These are phyloP conservation scores for Dolichotis patagonum DNA, from an alignment of 2,113 vertebrate genomes.

Conservation along the genomic window DNA sequence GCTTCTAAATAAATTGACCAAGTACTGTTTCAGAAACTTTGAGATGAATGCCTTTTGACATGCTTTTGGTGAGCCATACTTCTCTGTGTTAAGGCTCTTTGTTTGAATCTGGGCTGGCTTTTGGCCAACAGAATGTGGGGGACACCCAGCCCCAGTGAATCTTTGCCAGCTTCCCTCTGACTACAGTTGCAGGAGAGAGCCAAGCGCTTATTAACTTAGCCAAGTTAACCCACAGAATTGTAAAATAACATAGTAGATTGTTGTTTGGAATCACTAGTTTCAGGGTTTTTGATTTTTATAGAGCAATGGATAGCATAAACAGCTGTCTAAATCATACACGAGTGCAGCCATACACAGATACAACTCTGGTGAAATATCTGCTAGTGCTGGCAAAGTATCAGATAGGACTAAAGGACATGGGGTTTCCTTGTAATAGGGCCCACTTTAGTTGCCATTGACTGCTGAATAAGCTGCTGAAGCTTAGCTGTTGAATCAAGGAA, in stretches of 20 bases:
- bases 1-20: background rate
- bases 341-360: background rate
- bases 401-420: constrained; percentile 41
- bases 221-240: background rate
- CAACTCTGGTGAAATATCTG: background rate
- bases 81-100: background rate
- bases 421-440: background rate
- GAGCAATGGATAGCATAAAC: background rate
- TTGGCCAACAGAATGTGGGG: background rate
- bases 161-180: background rate
- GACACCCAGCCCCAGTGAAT: background rate
- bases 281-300: background rate
- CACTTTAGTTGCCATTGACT: constrained; percentile 35
- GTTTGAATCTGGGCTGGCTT: background rate
- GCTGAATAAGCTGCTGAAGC: background rate
- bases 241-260: background rate
- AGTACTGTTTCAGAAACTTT: background rate
- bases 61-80: background rate
- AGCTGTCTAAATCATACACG: background rate
- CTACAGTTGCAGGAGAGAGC: background rate
- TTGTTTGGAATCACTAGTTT: background rate
- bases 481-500: background rate
- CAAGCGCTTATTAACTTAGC: background rate
- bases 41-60: background rate
- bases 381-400: background rate